These are phyloP conservation scores for Brachionus angularis DNA, from an alignment of 1,140 invertebrate genomes.

Conservation along the genomic window DNA sequence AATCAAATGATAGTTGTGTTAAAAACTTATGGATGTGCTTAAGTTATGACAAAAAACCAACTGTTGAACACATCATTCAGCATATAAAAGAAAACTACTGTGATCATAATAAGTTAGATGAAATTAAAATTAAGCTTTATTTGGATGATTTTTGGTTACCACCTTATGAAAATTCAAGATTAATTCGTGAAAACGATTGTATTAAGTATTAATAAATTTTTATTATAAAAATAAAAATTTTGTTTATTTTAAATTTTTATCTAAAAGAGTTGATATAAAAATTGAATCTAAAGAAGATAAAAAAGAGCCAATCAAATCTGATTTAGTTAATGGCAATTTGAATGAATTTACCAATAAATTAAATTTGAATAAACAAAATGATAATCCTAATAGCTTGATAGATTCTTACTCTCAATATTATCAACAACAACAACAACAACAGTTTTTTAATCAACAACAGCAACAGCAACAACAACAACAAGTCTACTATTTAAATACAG, in stretches of 20 bases:
- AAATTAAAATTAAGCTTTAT: not conserved
- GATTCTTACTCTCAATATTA: too few relatives aligned
- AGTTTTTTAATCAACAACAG: not conserved
- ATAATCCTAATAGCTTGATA: too few relatives aligned
- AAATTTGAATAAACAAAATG: too few relatives aligned
- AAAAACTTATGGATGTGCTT: slow-evolving; percentile 41
- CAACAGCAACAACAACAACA: not conserved
- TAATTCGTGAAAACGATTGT: slow-evolving; percentile 21
- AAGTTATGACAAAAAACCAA: slow-evolving; percentile 39
- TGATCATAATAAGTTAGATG: not conserved
- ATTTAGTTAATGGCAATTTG: too few relatives aligned
- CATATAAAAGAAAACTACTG: slow-evolving; percentile 1
- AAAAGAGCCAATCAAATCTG: not conserved
- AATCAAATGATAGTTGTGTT: not conserved
- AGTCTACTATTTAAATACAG: slow-evolving; percentile 14
- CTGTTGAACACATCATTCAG: slow-evolving; percentile 20
- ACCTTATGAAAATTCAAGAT: slow-evolving; percentile 8
- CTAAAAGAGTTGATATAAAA: not conserved
- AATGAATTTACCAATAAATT: too few relatives aligned
- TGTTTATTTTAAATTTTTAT: not conserved
- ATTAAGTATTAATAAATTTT: not conserved
- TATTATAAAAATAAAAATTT: not conserved
- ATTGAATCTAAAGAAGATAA: not conserved
- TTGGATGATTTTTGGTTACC: slow-evolving; percentile 40
- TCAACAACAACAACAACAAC: not conserved